These are phyloP conservation scores for Cephonodes hylas DNA, from an alignment of 2,888 invertebrate genomes.

Conservation along the genomic window DNA sequence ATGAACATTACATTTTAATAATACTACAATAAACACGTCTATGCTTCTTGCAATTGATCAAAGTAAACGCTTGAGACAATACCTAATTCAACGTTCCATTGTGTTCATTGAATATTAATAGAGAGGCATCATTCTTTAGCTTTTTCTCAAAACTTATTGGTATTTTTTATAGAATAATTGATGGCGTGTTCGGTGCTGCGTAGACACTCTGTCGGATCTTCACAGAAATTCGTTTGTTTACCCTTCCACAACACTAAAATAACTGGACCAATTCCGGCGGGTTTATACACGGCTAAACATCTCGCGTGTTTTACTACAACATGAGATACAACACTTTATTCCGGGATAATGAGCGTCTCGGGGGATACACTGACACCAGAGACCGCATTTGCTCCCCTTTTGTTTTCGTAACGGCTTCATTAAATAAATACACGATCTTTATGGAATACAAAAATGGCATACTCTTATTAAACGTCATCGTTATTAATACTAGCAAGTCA, in stretches of 20 bases:
- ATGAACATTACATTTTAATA: no score
- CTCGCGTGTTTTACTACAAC: not conserved
- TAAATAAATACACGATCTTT: not conserved
- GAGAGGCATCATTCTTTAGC: not conserved
- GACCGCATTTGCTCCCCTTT: not conserved
- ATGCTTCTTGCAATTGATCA: not conserved
- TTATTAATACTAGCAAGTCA: no score
- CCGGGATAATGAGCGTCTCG: not conserved
- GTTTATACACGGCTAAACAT: not conserved
- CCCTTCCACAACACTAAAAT: not conserved
- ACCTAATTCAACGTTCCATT: not conserved
- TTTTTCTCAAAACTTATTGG: not conserved
- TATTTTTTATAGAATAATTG: not conserved
- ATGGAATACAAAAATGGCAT: no score
- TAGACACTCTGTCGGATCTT: conserved; percentile 5
- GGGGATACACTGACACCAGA: not conserved
- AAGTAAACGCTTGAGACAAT: not conserved
- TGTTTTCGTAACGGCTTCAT: not conserved
- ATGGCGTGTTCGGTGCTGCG: not conserved
- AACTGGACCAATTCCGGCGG: not conserved
- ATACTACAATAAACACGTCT: no score
- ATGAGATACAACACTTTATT: not conserved
- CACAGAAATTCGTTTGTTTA: conserved; percentile 6
- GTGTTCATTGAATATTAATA: not conserved
- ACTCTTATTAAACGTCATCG: no score